Evolutionary conservation across 2,113 vertebrate species (phyloP), one percentile per base, ranked within the genome.

Genomic region (Phainopepla nitens): DNA sequence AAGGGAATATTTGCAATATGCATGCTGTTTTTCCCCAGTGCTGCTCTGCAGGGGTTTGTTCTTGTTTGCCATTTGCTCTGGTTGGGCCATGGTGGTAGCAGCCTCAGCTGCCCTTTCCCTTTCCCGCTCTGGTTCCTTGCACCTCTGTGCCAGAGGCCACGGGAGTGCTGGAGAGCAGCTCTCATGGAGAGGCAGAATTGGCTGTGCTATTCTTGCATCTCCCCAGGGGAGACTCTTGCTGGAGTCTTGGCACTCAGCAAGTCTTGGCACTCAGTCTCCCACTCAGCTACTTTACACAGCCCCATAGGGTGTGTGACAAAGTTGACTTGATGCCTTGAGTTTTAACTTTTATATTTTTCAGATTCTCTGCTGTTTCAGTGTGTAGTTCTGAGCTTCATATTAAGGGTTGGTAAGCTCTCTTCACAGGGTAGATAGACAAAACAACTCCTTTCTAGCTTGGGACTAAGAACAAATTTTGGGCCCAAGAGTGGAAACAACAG

Each of bases 241-340:
- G 8, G n/a, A 89, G 69, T 72, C 78, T 92, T 94, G 92, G 92
- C n/a, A n/a, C n/a, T n/a, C n/a, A n/a, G n/a, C n/a, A n/a, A n/a
- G n/a, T n/a, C n/a, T n/a, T n/a, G n/a, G n/a, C n/a, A n/a, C n/a
- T n/a, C n/a, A n/a, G n/a, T n/a, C n/a, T 87, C 47, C 66, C 75
- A 60, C 91, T 94, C 85, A 89, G 94, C 92, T 90, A 31, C 64
- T 95, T 94, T 61, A 84, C 49, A 18, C 47, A 84, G 78, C 79
- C 68, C 36, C 53, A 28, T 88, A 56, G 79, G 47, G 71, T 82
- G 27, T 70, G 76, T 92, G 85, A 70, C 82, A 75, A 44, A 82
- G 84, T 77, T 0, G 0, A 18, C 39, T 39, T 39, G 39, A 39
- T 39, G 39, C 39, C 39, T 39, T 39, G 12, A 39, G 39, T 39